These are phyloP conservation scores for Philhelius pedissequus DNA, from an alignment of 2,888 invertebrate genomes.

Conservation along the genomic window DNA sequence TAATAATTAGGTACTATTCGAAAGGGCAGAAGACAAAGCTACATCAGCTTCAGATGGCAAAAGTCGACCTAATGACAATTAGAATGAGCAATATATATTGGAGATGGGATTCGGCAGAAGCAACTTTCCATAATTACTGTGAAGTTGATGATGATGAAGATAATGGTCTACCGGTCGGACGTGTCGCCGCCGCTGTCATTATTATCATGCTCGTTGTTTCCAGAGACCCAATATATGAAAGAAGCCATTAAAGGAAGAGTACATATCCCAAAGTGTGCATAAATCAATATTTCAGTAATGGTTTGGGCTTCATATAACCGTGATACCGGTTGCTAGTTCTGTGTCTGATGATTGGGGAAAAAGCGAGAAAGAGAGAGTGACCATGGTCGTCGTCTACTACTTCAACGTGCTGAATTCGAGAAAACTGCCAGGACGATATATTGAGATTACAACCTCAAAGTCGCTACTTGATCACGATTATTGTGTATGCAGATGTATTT, in stretches of 20 bases:
- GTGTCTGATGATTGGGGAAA: slow-evolving; percentile 20
- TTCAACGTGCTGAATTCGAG: slow-evolving; percentile 50
- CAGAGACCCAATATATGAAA: slow-evolving; percentile 45
- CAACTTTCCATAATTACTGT: slow-evolving; percentile 62
- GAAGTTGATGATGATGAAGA: slow-evolving; percentile 60
- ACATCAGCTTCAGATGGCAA: slow-evolving; percentile 29
- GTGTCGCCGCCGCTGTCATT: slow-evolving; percentile 53
- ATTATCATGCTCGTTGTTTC: slow-evolving; percentile 56
- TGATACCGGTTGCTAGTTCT: slow-evolving; percentile 50
- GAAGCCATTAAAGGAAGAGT: slow-evolving; percentile 52
- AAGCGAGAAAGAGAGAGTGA: slow-evolving; percentile 32
- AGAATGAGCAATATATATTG: slow-evolving; percentile 33
- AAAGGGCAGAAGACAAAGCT: slow-evolving; percentile 51
- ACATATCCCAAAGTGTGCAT: slow-evolving; percentile 38
- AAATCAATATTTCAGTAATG: slow-evolving; percentile 64
- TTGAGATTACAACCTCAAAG: slow-evolving; percentile 48
- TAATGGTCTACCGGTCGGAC: slow-evolving; percentile 65
- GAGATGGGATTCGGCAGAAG: slow-evolving; percentile 41
- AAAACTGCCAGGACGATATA: slow-evolving; percentile 45
- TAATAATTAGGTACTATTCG: slow-evolving; percentile 49
- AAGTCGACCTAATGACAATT: slow-evolving; percentile 56
- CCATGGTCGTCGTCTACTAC: slow-evolving; percentile 29
- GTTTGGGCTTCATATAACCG: slow-evolving; percentile 47
- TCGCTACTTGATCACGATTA: slow-evolving; percentile 63
- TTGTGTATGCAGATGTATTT: slow-evolving; percentile 53